Conservation (phyloP, 2,888 invertebrate species). For the Tetranychus truncatus region DNA sequence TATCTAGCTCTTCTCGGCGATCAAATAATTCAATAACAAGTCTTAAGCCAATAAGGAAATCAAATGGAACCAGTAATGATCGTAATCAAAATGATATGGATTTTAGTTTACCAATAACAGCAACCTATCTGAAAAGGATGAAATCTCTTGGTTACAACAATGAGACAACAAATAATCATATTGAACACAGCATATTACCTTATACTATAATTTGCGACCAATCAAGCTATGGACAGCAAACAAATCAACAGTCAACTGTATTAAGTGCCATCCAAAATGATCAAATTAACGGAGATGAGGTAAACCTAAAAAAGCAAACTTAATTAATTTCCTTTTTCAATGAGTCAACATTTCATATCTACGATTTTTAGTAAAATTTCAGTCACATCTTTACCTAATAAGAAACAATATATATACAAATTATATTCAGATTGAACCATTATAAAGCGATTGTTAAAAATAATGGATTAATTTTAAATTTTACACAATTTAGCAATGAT, state of each 20-base stretch:
- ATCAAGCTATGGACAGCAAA: background rate
- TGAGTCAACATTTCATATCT: background rate
- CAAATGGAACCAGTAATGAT: conserved; percentile 1
- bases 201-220: background rate
- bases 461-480: no score
- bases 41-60: background rate
- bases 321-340: background rate
- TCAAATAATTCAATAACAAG: background rate
- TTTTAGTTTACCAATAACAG: conserved; percentile 71
- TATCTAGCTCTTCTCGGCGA: background rate
- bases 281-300: background rate
- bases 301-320: background rate
- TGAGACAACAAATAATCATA: background rate
- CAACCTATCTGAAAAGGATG: conserved; percentile 59
- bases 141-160: conserved; percentile 43
- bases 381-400: no score
- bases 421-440: no score
- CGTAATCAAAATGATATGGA: conserved; percentile 40
- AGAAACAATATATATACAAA: no score
- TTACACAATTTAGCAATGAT: no score
- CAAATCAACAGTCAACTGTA: background rate
- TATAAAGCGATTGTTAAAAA: no score
- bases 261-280: background rate
- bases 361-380: background rate
- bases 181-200: background rate